Conservation (phyloP, 2,797 vertebrate species). For the Sarcophilus harrisii region DNA sequence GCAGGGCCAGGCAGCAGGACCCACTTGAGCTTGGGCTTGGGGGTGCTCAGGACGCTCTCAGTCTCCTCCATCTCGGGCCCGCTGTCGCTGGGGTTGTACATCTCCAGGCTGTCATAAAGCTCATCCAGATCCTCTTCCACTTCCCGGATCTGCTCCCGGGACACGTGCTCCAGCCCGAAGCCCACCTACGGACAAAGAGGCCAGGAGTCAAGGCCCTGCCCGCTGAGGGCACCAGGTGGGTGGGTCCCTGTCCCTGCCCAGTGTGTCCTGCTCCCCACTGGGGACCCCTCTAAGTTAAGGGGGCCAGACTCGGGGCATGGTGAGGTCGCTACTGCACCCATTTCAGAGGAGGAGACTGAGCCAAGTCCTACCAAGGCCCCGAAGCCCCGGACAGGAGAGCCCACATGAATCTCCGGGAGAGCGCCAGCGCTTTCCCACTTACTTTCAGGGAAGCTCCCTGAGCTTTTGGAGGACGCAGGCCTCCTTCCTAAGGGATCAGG, state of each 20-base stretch:
- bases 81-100: conserved; percentile 98
- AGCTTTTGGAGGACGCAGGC: background rate
- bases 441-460: background rate
- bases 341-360: background rate
- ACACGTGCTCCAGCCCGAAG: conserved; percentile 93
- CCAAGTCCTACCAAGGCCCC: background rate
- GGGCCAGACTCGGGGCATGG: rapidly evolving
- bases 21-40: conserved; percentile 92
- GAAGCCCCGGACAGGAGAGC: background rate
- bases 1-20: background rate
- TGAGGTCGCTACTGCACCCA: background rate
- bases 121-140: conserved; percentile 97
- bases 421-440: rapidly evolving
- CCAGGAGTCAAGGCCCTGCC: background rate
- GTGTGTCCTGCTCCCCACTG: too few relatives aligned
- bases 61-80: conserved; percentile 98
- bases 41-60: conserved; percentile 97
- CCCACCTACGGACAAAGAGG: conserved; percentile 86
- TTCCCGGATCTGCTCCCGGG: conserved; percentile 95
- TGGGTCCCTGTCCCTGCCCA: background rate
- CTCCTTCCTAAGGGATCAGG: background rate
- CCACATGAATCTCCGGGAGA: background rate
- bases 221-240: background rate
- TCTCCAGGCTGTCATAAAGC: conserved; percentile 97
- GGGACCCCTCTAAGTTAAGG: too few relatives aligned